Conservation (phyloP, 2,888 invertebrate species). For the Acronicta psi region DNA sequence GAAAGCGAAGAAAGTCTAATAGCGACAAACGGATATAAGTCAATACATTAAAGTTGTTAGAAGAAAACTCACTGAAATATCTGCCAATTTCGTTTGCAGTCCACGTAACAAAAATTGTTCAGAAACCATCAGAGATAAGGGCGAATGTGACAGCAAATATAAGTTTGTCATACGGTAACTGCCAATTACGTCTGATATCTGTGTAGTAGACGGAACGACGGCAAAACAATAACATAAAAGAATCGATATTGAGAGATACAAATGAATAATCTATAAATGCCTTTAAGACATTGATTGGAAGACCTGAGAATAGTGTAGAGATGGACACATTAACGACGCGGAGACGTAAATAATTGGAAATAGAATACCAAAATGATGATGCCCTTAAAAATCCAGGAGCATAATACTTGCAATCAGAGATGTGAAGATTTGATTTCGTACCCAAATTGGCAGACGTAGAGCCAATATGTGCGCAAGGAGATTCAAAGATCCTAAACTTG, state of each 20-base stretch:
- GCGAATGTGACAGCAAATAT: slow-evolving; percentile 50
- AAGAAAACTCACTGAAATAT: slow-evolving; percentile 53
- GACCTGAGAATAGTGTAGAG: slow-evolving; percentile 64
- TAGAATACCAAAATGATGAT: too few relatives aligned
- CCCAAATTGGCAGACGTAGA: too few relatives aligned
- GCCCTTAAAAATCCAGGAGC: too few relatives aligned
- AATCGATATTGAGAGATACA: slow-evolving; percentile 84
- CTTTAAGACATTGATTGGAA: slow-evolving; percentile 80
- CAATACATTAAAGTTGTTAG: slow-evolving; percentile 56
- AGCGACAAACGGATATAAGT: slow-evolving; percentile 40
- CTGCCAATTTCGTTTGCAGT: slow-evolving; percentile 42
- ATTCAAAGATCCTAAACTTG: too few relatives aligned
- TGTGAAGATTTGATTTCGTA: too few relatives aligned
- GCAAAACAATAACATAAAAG: slow-evolving; percentile 85
- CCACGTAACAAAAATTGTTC: slow-evolving; percentile 25
- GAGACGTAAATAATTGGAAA: too few relatives aligned
- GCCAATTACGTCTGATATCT: slow-evolving; percentile 81
- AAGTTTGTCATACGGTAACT: slow-evolving; percentile 69
- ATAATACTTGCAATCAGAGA: too few relatives aligned
- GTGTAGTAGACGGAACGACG: slow-evolving; percentile 75
- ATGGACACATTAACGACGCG: neutral
- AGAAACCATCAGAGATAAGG: slow-evolving; percentile 43
- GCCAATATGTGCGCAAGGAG: too few relatives aligned
- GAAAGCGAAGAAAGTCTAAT: slow-evolving; percentile 44
- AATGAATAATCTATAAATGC: slow-evolving; percentile 88